Conservation (phyloP, 2,888 invertebrate genomes). For the Cataglyphis albicans region DNA sequence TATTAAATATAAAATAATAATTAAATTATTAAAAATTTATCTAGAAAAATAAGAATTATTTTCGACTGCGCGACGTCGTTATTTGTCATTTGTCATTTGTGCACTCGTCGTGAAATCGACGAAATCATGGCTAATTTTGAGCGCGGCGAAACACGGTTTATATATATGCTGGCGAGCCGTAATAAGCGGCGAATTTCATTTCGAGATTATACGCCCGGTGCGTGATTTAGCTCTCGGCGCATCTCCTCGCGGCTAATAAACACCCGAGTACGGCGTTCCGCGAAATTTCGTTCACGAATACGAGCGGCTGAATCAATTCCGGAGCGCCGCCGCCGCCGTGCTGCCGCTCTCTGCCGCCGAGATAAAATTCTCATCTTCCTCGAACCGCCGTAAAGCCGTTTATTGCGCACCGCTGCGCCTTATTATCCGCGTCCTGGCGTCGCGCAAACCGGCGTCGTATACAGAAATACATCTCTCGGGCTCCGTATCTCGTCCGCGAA, state of each 20-base stretch:
- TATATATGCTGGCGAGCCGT: neutral
- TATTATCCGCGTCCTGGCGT: conserved; percentile 65
- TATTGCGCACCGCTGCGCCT: conserved; percentile 68
- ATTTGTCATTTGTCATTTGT: neutral
- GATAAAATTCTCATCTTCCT: conserved; percentile 75
- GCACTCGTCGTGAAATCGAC: neutral
- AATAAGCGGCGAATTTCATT: conserved; percentile 50
- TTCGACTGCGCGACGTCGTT: neutral
- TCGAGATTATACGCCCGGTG: conserved; percentile 37
- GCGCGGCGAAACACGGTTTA: neutral
- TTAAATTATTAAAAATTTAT: too few relatives aligned
- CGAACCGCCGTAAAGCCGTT: conserved; percentile 77
- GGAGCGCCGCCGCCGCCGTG: neutral
- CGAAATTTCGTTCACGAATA: conserved; percentile 37
- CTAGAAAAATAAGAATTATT: too few relatives aligned
- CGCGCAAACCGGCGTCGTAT: conserved; percentile 39
- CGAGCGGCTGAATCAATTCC: conserved; percentile 47
- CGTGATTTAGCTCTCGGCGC: conserved; percentile 28
- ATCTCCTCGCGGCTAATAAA: conserved; percentile 34
- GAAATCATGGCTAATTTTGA: neutral
- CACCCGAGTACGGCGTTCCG: conserved; percentile 11
- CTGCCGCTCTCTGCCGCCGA: neutral
- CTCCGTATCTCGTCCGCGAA: conserved; percentile 11
- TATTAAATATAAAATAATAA: too few relatives aligned
- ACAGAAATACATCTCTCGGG: conserved; percentile 69